Conservation (phyloP, 92 coral and sea anemone genomes). For the Blastomussa wellsi region DNA sequence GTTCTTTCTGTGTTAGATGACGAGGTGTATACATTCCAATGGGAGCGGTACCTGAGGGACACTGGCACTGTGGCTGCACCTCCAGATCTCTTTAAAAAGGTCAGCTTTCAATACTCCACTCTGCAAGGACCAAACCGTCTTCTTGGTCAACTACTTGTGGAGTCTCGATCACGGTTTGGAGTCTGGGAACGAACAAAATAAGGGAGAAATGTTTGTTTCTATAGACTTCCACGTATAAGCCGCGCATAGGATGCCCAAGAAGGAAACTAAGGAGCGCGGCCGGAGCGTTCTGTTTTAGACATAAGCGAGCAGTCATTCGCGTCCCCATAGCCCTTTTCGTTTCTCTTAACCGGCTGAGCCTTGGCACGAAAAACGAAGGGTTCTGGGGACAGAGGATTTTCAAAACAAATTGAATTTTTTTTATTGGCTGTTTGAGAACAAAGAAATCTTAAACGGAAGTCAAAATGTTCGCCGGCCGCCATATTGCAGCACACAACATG, state of each 20-base stretch:
- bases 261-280: background rate
- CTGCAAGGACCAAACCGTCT: background rate
- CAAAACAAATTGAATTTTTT: too few relatives aligned
- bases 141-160: background rate
- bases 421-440: too few relatives aligned
- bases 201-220: background rate
- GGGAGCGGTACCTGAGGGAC: constrained; percentile 79
- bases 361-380: too few relatives aligned
- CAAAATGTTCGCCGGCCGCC: too few relatives aligned
- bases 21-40: constrained; percentile 90
- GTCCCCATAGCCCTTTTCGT: too few relatives aligned
- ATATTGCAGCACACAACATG: too few relatives aligned
- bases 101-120: constrained; percentile 10
- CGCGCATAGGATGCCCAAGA: background rate
- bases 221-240: background rate
- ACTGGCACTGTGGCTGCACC: constrained; percentile 86
- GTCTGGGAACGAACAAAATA: background rate
- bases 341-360: too few relatives aligned
- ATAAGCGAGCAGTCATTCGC: background rate
- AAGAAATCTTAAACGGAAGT: too few relatives aligned
- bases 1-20: constrained; percentile 66
- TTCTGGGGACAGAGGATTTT: too few relatives aligned
- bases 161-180: background rate
- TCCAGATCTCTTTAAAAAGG: constrained; percentile 82
- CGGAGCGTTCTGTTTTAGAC: background rate